These are phyloP conservation scores for Drosophila setifemur DNA, from an alignment of 1,140 invertebrate genomes.

Conservation along the genomic window DNA sequence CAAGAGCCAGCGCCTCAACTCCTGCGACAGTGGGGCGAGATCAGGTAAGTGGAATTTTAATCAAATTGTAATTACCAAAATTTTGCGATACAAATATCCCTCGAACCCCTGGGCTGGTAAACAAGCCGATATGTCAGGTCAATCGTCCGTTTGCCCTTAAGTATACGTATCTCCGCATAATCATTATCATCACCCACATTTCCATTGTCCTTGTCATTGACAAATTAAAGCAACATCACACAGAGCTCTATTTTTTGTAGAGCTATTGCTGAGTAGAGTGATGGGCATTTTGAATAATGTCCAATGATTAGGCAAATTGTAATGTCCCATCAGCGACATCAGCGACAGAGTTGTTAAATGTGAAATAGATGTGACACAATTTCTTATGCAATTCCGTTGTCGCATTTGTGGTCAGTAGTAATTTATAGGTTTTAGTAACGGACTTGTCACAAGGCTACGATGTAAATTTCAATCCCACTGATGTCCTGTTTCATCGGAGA, in stretches of 20 bases:
- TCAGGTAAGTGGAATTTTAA: slow-evolving; percentile 76
- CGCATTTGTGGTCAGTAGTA: background rate
- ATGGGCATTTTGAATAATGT: background rate
- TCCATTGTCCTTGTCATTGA: background rate
- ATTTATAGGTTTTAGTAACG: too few relatives aligned
- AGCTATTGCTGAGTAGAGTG: background rate
- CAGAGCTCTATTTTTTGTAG: background rate
- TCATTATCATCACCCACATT: too few relatives aligned
- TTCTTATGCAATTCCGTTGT: background rate
- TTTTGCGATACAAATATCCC: too few relatives aligned
- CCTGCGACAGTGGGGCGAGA: slow-evolving; percentile 81
- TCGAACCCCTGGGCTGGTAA: too few relatives aligned
- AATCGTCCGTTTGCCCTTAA: too few relatives aligned
- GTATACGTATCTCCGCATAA: too few relatives aligned
- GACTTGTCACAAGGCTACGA: too few relatives aligned
- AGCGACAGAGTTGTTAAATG: background rate
- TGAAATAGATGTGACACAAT: background rate
- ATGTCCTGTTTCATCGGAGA: slow-evolving; percentile 1
- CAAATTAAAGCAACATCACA: background rate
- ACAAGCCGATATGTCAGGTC: too few relatives aligned
- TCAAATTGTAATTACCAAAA: background rate
- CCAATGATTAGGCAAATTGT: slow-evolving; percentile 5
- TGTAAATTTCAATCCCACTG: background rate
- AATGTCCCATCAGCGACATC: background rate
- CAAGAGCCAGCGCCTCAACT: slow-evolving; percentile 76